Conservation (phyloP, 1,140 invertebrate species). For the Homalodisca vitripennis region DNA sequence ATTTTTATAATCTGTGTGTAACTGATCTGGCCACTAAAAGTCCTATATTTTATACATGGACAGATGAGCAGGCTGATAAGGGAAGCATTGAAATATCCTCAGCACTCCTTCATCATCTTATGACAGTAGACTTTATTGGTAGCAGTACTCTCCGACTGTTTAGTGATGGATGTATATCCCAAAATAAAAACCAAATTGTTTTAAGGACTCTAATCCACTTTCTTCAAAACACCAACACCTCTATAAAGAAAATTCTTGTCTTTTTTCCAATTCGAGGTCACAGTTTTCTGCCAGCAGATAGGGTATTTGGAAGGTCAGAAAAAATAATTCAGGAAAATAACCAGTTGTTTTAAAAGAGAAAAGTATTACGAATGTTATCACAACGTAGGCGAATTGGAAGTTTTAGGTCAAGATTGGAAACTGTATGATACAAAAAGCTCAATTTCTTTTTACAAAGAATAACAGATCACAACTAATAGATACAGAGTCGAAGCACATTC, state of each 20-base stretch:
- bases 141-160: too few species aligned
- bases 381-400: too few species aligned
- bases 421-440: too few species aligned
- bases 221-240: not conserved
- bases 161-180: conserved; percentile 30
- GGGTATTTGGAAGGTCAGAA: conserved; percentile 43
- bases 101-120: too few species aligned
- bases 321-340: conserved; percentile 39
- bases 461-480: too few species aligned
- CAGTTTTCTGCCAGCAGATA: conserved; percentile 43
- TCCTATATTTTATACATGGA: conserved; percentile 45
- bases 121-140: too few species aligned
- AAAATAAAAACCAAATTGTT: conserved; percentile 45
- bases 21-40: conserved; percentile 29
- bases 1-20: conserved; percentile 45
- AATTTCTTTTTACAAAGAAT: not conserved
- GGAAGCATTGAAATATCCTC: conserved; percentile 44
- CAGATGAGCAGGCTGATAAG: conserved; percentile 42
- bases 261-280: conserved; percentile 44
- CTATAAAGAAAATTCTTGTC: conserved; percentile 9
- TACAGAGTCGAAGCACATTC: not conserved
- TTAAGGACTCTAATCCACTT: not conserved
- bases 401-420: too few species aligned
- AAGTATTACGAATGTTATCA: conserved; percentile 23
- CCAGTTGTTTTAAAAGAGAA: conserved; percentile 30